A percentile compares a stretch with the other conserved stretches of the same genome.
These are phyloP conservation scores for Rhinichthys osculus DNA, from an alignment of 2,797 vertebrate genomes.

Conservation along the genomic window DNA sequence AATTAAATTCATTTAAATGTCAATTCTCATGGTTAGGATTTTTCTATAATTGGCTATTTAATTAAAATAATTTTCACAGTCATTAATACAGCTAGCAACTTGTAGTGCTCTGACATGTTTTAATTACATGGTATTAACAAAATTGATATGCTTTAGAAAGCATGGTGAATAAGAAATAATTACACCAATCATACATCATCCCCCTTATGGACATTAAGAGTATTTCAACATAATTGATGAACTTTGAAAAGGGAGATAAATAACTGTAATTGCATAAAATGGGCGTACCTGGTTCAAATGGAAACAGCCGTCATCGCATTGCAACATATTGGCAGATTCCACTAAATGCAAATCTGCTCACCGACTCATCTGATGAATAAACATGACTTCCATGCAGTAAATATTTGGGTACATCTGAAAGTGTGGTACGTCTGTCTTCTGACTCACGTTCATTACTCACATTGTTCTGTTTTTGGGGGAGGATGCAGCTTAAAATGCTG, in stretches of 20 bases:
- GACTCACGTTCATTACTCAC: constrained; percentile 76
- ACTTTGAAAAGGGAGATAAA: constrained; percentile 83
- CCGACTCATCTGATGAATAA: constrained; percentile 75
- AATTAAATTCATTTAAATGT: constrained; percentile 99
- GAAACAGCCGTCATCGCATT: constrained; percentile 75
- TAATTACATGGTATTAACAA: constrained; percentile 99
- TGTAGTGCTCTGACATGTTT: constrained; percentile 99
- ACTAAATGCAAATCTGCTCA: constrained; percentile 49
- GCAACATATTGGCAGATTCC: constrained; percentile 73
- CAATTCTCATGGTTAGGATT: constrained; percentile 99
- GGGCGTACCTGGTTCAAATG: constrained; percentile 77
- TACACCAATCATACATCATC: constrained; percentile 99
- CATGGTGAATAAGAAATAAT: constrained; percentile 99
- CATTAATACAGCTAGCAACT: constrained; percentile 99
- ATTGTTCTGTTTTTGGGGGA: constrained; percentile 62
- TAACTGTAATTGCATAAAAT: constrained; percentile 85
- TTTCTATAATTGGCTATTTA: constrained; percentile 99
- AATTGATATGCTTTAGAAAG: constrained; percentile 99
- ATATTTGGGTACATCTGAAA: constrained; percentile 62
- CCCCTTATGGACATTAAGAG: constrained; percentile 88
- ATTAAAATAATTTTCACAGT: constrained; percentile 99
- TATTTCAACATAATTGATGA: constrained; percentile 89
- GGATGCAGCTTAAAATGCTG: constrained; percentile 44
- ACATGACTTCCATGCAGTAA: constrained; percentile 79
- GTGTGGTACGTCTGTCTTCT: constrained; percentile 77